Evolutionary conservation across 1,140 invertebrate species (phyloP), one percentile per base, ranked within the genome.

Genomic region (Tetramorium parvispinum): DNA sequence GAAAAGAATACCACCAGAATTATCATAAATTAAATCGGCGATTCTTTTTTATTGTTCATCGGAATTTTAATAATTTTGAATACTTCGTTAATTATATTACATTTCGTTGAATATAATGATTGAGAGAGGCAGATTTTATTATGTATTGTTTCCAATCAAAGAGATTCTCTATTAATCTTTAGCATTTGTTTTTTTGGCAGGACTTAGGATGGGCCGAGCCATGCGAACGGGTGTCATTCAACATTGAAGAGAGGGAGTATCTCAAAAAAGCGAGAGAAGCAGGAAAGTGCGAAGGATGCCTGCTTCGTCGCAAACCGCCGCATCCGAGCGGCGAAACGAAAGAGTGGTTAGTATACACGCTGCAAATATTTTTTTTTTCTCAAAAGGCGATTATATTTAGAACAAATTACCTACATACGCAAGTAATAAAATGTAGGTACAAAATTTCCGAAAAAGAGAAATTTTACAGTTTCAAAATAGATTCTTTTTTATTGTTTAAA

Each of bases 281-380:
- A 94, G 90, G 89, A 91, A 93, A 90, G 75, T 90, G 88, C 85
- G 82, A 91, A 91, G 87, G 86, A 95, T 95, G 94, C 94, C 94
- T 82, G 92, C 94, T 92, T 95, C 94, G 87, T 95, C 94, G 85
- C 94, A 95, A 85, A 68, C 92, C 71, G 93, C 93, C 91, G 93
- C 94, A 81, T 89, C 92, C 16, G 94, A 95, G 91, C 94, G 93
- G 93, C 94, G 94, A 91, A 95, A 93, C 87, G 94, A 95, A 40
- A 93, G 91, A 66, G 93, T 89, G 92, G 94, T 94, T 79, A 89
- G 91, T 91, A 86, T 21, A 32, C 0, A 13, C 11, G 10, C 24
- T 49, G 18, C 10, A 11, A 51, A 73, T 32, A 2, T 37, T 53
- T 32, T 53, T 73, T 13, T n/a, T n/a, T 11, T 51, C 18, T n/a